These are phyloP conservation scores for Nephotettix cincticeps DNA, from an alignment of 1,140 invertebrate genomes.

Conservation along the genomic window DNA sequence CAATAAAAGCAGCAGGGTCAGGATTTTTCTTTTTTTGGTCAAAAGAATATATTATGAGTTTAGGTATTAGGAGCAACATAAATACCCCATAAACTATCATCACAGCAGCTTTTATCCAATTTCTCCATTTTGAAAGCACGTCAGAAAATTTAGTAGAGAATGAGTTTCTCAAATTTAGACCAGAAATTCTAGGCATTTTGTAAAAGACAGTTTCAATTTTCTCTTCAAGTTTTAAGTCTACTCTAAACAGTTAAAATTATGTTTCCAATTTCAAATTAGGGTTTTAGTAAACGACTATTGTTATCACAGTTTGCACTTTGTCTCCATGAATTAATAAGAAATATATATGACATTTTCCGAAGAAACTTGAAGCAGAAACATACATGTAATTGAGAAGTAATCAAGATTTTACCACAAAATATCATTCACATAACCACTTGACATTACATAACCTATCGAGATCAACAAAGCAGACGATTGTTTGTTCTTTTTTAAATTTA, in stretches of 20 bases:
- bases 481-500: not conserved
- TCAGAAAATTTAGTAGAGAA: not conserved
- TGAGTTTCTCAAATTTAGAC: not conserved
- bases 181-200: not conserved
- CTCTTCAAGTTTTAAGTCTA: too few species aligned
- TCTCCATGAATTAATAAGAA: too few species aligned
- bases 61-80: constrained; percentile 77
- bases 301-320: too few species aligned
- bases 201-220: not conserved
- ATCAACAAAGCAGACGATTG: not conserved
- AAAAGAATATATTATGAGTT: constrained; percentile 52
- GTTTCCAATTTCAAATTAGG: too few species aligned
- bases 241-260: too few species aligned
- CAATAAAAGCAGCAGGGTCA: constrained; percentile 64
- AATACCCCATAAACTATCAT: constrained; percentile 77
- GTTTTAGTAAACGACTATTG: too few species aligned
- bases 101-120: constrained; percentile 85
- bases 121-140: constrained; percentile 65
- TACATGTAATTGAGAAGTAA: too few species aligned
- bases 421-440: not conserved
- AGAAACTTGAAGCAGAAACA: too few species aligned
- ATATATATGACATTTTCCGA: too few species aligned
- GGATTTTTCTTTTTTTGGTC: constrained; percentile 65
- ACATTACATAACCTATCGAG: constrained; percentile 1
- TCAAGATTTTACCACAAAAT: too few species aligned